Evolutionary conservation across 2,888 invertebrate genomes (phyloP).

Genomic region (Napeogenes sylphis): DNA sequence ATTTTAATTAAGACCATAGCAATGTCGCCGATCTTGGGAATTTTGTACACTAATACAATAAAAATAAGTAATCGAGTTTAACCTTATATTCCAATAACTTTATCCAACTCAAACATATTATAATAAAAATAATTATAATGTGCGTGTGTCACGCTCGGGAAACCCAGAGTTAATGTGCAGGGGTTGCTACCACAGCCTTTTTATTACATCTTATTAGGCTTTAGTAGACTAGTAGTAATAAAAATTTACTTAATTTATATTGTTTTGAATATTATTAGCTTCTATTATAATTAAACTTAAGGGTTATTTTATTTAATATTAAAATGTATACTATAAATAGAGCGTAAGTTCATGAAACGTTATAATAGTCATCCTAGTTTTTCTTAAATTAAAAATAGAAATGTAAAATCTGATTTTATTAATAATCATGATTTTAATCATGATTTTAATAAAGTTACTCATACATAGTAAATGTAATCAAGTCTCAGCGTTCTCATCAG

Average conservation of each 20-base stretch:
- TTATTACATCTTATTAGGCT: constrained; percentile 4
- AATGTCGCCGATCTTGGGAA: neutral
- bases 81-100: neutral
- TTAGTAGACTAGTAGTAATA: neutral
- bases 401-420: too few species aligned
- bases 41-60: neutral
- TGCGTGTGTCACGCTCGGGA: constrained; percentile 57
- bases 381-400: too few species aligned
- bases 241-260: neutral
- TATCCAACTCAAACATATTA: constrained; percentile 22
- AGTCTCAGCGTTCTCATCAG: too few species aligned
- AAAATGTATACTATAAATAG: too few species aligned
- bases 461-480: too few species aligned
- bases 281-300: neutral
- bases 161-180: constrained; percentile 45
- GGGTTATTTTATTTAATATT: neutral
- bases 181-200: constrained; percentile 7
- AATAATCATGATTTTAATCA: too few species aligned
- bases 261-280: neutral
- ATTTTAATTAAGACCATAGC: neutral
- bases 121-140: constrained; percentile 33
- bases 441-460: too few species aligned
- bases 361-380: too few species aligned
- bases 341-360: too few species aligned
- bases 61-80: neutral